These are phyloP conservation scores for Cryptoblepharus egeriae DNA, from an alignment of 2,797 vertebrate species.

Conservation along the genomic window DNA sequence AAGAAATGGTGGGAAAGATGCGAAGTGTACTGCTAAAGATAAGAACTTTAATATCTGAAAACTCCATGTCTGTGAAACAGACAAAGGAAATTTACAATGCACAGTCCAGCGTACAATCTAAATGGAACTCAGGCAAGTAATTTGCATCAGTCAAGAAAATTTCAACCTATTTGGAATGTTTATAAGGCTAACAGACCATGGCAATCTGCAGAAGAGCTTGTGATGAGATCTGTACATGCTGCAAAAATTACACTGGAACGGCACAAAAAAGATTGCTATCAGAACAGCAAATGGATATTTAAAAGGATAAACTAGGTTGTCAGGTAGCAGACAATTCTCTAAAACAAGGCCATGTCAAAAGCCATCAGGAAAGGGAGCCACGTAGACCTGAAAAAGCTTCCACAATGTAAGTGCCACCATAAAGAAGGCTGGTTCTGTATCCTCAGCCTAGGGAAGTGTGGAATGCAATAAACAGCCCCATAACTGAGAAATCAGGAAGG, in stretches of 20 bases:
- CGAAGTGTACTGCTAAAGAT: constrained; percentile 51
- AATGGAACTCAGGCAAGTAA: background rate
- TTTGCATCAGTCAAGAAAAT: background rate
- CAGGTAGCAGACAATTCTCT: background rate
- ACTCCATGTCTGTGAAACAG: constrained; percentile 48
- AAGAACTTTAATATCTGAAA: constrained; percentile 51
- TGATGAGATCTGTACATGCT: background rate
- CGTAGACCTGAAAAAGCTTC: background rate
- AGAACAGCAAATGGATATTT: no score
- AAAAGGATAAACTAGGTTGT: no score
- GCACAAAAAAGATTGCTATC: no score
- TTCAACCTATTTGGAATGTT: background rate
- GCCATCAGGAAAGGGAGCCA: no score
- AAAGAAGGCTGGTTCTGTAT: background rate
- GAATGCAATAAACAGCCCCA: background rate
- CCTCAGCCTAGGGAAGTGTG: background rate
- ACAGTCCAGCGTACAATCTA: background rate
- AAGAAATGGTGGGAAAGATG: constrained; percentile 58
- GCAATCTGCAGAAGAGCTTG: background rate
- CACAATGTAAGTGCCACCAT: background rate
- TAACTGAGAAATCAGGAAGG: background rate
- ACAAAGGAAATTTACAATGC: background rate
- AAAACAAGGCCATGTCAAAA: background rate
- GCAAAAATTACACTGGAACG: background rate
- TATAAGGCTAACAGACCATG: background rate